Percentiles rank a stretch among this genome's conserved stretches.
Evolutionary conservation across 2,888 invertebrate species (phyloP).

Genomic region (Sturmia bella): DNA sequence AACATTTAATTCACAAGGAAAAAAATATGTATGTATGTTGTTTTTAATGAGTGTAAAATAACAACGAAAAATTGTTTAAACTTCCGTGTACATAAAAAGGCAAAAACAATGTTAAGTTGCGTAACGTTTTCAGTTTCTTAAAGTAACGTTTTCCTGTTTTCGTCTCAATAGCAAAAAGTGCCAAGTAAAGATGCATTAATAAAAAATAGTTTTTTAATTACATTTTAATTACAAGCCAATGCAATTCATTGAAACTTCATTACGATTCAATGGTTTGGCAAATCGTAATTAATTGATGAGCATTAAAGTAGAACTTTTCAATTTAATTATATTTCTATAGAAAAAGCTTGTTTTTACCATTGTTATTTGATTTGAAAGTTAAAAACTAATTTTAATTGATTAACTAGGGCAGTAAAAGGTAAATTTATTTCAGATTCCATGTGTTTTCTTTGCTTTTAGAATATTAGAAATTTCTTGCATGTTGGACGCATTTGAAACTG

Average conservation of each 20-base stretch:
- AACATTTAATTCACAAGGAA: slow-evolving; percentile 12
- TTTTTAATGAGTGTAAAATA: background rate
- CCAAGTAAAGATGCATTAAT: slow-evolving; percentile 60
- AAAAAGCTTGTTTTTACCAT: background rate
- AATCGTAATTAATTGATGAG: slow-evolving; percentile 65
- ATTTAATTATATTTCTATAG: slow-evolving; percentile 38
- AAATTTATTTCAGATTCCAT: background rate
- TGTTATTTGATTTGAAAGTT: background rate
- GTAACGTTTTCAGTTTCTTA: slow-evolving; percentile 25
- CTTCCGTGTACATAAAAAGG: background rate
- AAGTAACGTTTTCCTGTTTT: background rate
- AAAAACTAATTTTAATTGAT: background rate
- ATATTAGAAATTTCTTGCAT: background rate
- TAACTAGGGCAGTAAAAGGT: background rate
- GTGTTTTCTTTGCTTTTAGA: background rate
- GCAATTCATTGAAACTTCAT: slow-evolving; percentile 65
- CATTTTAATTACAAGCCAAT: slow-evolving; percentile 67
- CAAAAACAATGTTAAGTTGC: slow-evolving; percentile 33
- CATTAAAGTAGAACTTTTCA: slow-evolving; percentile 38
- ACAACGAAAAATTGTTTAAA: background rate
- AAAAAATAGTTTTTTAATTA: slow-evolving; percentile 66
- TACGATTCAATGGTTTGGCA: slow-evolving; percentile 67
- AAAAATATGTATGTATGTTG: background rate
- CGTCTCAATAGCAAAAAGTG: background rate
- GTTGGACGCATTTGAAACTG: background rate